phyloP scores from a whole-genome alignment of 2,888 invertebrate species.

The Mythimna albipuncta region DNA sequence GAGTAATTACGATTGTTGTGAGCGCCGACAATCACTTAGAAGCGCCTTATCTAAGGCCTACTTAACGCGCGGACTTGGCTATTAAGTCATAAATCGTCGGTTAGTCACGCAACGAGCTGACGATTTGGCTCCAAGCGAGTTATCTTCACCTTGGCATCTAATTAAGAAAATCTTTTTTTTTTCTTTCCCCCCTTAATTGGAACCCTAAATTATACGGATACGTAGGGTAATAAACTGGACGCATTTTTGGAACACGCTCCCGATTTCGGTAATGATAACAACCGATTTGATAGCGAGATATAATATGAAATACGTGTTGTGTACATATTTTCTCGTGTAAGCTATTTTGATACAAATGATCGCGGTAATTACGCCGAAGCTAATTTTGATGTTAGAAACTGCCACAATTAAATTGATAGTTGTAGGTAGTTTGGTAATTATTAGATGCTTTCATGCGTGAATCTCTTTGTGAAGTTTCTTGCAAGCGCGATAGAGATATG shows the following conservation, averaged over 20 bases:
- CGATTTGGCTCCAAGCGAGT: slow-evolving; percentile 85
- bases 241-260: slow-evolving; percentile 60
- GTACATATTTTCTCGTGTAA: slow-evolving; percentile 48
- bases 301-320: slow-evolving; percentile 54
- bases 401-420: slow-evolving; percentile 42
- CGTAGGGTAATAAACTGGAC: slow-evolving; percentile 64
- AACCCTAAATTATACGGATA: slow-evolving; percentile 71
- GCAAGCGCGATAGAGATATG: neutral
- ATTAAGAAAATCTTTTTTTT: slow-evolving; percentile 82
- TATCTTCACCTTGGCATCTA: slow-evolving; percentile 86
- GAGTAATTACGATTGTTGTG: slow-evolving; percentile 91
- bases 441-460: slow-evolving; percentile 50
- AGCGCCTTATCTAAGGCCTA: slow-evolving; percentile 89
- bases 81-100: slow-evolving; percentile 90
- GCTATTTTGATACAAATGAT: slow-evolving; percentile 42
- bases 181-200: slow-evolving; percentile 69
- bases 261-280: slow-evolving; percentile 54
- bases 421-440: slow-evolving; percentile 52
- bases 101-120: slow-evolving; percentile 88
- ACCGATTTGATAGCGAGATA: slow-evolving; percentile 53
- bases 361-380: slow-evolving; percentile 40
- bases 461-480: slow-evolving; percentile 49
- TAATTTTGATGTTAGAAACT: slow-evolving; percentile 38
- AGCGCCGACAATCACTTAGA: slow-evolving; percentile 90
- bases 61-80: slow-evolving; percentile 88